phyloP scores from a whole-genome alignment of 2,888 invertebrate species.

The Himalopsyche japonica region DNA sequence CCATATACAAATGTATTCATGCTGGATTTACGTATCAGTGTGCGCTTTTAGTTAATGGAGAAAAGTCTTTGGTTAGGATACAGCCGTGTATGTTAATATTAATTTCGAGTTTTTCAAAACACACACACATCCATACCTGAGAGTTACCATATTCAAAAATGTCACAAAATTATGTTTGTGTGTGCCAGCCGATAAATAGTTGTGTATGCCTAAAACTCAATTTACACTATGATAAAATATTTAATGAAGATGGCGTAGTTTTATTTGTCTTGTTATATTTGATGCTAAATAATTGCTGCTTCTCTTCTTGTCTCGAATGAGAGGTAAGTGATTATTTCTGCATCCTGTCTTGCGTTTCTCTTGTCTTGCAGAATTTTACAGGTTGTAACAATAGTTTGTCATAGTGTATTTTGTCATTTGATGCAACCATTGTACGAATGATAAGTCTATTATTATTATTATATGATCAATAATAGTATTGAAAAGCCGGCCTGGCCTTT shows the following conservation, averaged over 20 bases:
- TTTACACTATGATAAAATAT: constrained; percentile 7
- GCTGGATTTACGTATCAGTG: neutral
- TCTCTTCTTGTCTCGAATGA: no score
- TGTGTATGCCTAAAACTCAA: neutral
- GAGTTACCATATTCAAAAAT: neutral
- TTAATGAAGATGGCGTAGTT: no score
- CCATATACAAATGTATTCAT: neutral
- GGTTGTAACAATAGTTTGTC: neutral
- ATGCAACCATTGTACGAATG: neutral
- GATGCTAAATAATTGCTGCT: no score
- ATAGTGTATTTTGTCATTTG: neutral
- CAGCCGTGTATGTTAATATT: neutral
- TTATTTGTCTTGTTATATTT: no score
- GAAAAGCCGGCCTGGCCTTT: constrained; percentile 8
- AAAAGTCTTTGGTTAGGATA: neutral
- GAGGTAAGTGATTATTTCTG: no score
- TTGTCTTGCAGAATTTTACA: no score
- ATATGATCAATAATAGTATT: neutral
- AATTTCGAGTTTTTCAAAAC: neutral
- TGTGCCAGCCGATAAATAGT: neutral
- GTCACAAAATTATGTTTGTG: neutral
- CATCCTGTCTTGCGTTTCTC: no score
- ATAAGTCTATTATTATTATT: neutral
- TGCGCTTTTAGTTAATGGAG: neutral
- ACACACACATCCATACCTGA: neutral